Evolutionary conservation across 2,888 invertebrate genomes (phyloP).

Genomic region (Callinectes sapidus): DNA sequence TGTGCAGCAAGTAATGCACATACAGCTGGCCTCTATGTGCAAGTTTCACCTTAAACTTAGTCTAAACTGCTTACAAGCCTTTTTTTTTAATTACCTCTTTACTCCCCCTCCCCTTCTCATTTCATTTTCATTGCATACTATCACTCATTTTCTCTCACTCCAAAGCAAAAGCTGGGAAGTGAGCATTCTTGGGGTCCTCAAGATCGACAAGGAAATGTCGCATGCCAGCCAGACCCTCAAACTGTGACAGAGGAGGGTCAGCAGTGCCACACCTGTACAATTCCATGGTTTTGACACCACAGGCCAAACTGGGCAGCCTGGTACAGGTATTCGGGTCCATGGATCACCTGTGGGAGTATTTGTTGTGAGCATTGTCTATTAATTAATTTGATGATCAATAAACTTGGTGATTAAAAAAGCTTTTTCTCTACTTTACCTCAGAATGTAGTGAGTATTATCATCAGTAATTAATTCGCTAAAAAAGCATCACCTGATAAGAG

Average conservation of each 20-base stretch:
- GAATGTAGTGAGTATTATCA: too few species aligned
- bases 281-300: conserved; percentile 86
- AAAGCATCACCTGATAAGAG: conserved; percentile 84
- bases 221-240: conserved; percentile 83
- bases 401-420: too few species aligned
- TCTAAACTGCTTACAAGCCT: too few species aligned
- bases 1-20: too few species aligned
- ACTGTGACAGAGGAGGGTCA: conserved; percentile 88
- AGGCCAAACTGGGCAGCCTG: conserved; percentile 88
- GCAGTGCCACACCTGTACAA: conserved; percentile 80
- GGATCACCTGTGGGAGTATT: conserved; percentile 73
- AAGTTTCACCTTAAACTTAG: too few species aligned
- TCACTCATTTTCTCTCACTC: conserved; percentile 10
- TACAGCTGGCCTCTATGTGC: too few species aligned
- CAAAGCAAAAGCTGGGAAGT: conserved; percentile 76
- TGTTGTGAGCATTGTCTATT: not conserved
- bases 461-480: too few species aligned
- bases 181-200: conserved; percentile 75
- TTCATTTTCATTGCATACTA: too few species aligned
- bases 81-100: too few species aligned
- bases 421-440: too few species aligned
- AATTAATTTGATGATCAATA: too few species aligned
- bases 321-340: conserved; percentile 84
- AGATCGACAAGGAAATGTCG: conserved; percentile 77
- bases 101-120: too few species aligned